These are phyloP conservation scores for Oryctes rhinoceros DNA, from an alignment of 1,140 invertebrate genomes.

Conservation along the genomic window DNA sequence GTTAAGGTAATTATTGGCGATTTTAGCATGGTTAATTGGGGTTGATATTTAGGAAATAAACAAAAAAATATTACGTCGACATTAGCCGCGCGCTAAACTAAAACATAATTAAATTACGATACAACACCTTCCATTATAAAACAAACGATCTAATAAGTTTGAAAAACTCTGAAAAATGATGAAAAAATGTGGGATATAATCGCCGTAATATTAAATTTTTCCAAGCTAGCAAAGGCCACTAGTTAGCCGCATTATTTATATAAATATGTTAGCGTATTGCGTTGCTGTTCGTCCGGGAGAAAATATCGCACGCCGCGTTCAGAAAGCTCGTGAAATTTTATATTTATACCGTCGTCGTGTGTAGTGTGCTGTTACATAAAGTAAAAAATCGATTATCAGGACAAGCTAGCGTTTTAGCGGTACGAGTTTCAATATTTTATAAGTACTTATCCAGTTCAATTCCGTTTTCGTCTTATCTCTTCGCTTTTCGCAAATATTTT, in stretches of 20 bases:
- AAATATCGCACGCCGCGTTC: not conserved
- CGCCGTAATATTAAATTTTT: constrained; percentile 14
- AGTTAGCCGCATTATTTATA: constrained; percentile 20
- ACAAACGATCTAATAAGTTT: constrained; percentile 7
- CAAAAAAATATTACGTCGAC: too few species aligned
- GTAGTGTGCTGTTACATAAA: constrained; percentile 24
- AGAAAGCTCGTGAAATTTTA: constrained; percentile 25
- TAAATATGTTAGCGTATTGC: constrained; percentile 29
- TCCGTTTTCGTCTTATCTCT: not conserved
- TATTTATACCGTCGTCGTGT: not conserved
- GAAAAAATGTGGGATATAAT: not conserved
- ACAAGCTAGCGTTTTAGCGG: not conserved
- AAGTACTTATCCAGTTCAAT: constrained; percentile 16
- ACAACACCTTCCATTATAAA: not conserved
- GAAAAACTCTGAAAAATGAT: not conserved
- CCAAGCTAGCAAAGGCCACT: not conserved
- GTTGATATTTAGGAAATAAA: too few species aligned
- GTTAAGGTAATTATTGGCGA: too few species aligned
- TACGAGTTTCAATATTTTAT: constrained; percentile 10
- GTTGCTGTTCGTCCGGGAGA: not conserved
- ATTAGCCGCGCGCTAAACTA: not conserved
- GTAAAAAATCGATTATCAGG: constrained; percentile 32
- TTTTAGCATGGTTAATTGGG: too few species aligned
- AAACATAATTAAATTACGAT: not conserved
- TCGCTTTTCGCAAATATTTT: not conserved